Evolutionary conservation across 2,113 vertebrate species (phyloP).

Genomic region (Zapus hudsonius): DNA sequence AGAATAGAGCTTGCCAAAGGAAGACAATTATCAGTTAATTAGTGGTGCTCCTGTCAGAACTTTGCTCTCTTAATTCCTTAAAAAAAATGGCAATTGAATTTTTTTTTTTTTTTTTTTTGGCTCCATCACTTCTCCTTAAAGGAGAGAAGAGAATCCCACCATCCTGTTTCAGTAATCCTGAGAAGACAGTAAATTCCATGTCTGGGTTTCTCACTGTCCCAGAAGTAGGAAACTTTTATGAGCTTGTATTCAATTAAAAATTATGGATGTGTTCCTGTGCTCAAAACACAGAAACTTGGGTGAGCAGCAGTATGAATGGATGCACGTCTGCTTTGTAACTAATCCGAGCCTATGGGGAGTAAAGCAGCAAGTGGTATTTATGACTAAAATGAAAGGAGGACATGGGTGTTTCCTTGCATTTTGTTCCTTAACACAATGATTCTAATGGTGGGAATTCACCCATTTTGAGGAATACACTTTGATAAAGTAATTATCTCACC

Average conservation of each 20-base stretch:
- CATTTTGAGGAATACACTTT: background rate
- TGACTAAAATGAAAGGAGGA: background rate
- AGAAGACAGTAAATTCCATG: slow-evolving; percentile 22
- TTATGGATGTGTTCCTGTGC: slow-evolving; percentile 47
- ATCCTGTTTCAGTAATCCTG: slow-evolving; percentile 52
- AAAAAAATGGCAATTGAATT: slow-evolving; percentile 49
- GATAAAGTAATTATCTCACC: background rate
- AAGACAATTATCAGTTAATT: slow-evolving; percentile 72
- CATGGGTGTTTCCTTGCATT: background rate
- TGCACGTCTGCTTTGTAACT: background rate
- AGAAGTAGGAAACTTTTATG: slow-evolving; percentile 12
- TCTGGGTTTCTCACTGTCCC: slow-evolving; percentile 12
- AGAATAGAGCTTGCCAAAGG: slow-evolving; percentile 63
- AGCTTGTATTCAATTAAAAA: background rate
- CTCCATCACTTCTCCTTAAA: slow-evolving; percentile 55
- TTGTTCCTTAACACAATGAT: background rate
- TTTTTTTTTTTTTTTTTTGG: slow-evolving; percentile 46
- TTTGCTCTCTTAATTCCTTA: background rate
- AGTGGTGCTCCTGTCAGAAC: slow-evolving; percentile 53
- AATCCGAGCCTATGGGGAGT: background rate
- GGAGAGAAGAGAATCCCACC: slow-evolving; percentile 27
- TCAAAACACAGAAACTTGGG: slow-evolving; percentile 6
- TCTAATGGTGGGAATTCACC: background rate
- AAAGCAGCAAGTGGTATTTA: background rate
- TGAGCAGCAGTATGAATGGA: background rate